Conservation (phyloP, 2,797 vertebrate species). For the Haliaeetus vocifer region DNA sequence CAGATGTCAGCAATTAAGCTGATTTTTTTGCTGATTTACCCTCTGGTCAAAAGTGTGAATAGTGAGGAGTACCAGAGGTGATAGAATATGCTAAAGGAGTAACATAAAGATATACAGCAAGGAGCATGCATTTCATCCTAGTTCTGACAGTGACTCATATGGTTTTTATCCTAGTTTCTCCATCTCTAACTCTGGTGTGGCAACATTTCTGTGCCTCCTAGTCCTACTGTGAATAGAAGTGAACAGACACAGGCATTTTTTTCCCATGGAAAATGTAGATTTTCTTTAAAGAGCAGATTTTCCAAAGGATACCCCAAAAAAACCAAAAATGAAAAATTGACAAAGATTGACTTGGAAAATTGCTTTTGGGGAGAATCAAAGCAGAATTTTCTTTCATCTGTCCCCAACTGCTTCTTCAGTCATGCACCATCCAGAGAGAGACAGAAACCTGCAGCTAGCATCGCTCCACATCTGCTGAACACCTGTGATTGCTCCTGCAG, state of each 20-base stretch:
- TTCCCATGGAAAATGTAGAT: background rate
- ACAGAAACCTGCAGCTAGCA: background rate
- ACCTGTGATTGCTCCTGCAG: background rate
- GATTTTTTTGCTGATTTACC: background rate
- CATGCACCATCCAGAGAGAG: background rate
- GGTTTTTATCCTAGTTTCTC: background rate
- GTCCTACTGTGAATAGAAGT: background rate
- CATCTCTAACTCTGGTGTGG: background rate
- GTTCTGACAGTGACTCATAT: background rate
- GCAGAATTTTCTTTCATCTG: background rate
- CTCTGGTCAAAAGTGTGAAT: background rate
- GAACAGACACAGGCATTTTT: background rate
- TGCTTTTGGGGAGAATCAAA: background rate
- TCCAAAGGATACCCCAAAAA: background rate
- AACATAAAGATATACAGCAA: background rate
- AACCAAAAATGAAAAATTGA: background rate
- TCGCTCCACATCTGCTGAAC: background rate
- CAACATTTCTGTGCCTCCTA: background rate
- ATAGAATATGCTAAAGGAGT: background rate
- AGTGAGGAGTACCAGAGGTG: background rate
- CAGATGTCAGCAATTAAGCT: constrained; percentile 33
- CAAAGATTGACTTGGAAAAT: background rate
- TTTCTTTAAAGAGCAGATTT: background rate
- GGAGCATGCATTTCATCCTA: background rate
- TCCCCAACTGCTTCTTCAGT: background rate